Evolutionary conservation across 2,797 vertebrate species (phyloP).

Genomic region (Falco novaeseelandiae): DNA sequence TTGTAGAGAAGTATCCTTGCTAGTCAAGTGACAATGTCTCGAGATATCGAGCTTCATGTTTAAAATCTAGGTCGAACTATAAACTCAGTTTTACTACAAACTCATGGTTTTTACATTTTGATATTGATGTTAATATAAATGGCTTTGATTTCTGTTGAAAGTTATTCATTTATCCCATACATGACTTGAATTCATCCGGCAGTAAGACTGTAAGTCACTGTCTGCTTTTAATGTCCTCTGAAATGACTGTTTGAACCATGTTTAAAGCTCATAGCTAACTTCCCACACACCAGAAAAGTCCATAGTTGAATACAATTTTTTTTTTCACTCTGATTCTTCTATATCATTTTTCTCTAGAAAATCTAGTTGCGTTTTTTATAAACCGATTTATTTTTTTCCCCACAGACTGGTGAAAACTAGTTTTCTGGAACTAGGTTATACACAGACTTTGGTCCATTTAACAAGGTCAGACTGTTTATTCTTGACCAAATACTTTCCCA

Average conservation of each 20-base stretch:
- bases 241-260: background rate
- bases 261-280: background rate
- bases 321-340: background rate
- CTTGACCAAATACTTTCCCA: slow-evolving; percentile 87
- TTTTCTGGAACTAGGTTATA: slow-evolving; percentile 75
- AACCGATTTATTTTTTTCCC: background rate
- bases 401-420: slow-evolving; percentile 68
- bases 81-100: background rate
- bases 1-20: background rate
- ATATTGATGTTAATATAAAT: background rate
- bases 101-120: background rate
- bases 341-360: background rate
- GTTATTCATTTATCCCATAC: background rate
- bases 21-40: background rate
- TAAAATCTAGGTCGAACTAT: background rate
- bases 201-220: background rate
- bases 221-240: background rate
- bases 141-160: background rate
- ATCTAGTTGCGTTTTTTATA: slow-evolving; percentile 17
- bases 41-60: background rate
- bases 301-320: background rate
- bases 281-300: background rate
- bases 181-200: background rate
- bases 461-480: slow-evolving; percentile 85
- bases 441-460: slow-evolving; percentile 82